Evolutionary conservation across 1,140 invertebrate genomes (phyloP), one percentile per base, ranked within the genome.

Genomic region (Temnothorax longispinosus): DNA sequence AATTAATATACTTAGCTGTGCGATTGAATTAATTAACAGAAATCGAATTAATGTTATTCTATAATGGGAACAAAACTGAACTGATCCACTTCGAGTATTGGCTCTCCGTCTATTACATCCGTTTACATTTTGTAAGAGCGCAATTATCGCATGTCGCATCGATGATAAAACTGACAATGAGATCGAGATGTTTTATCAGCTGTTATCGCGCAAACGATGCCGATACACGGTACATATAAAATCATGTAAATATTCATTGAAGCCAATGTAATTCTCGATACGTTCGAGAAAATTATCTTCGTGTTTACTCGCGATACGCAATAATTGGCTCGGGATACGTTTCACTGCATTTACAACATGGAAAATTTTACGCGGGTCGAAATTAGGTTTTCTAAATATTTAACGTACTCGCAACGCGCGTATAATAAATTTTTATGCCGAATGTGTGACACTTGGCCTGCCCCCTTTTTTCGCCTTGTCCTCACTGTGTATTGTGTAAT

Each of bases 111-210:
- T 21, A 35, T 77, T 35, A 62, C 21, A n/a, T 64, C 58, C 27
- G 41, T 21, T 15, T 77, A n/a, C 41, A 27, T 52, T 65, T 50
- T 21, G 44, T 41, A 54, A 65, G 32, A 15, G 47, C 11, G 60
- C 32, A 32, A 67, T 80, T 80, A 18, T 54, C 60, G 10, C 60
- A 6, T 35, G 13, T 27, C 32, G 35, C 27, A 65, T 78, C 58
- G 27, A 38, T 35, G 35, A 54, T 67, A 38, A 3, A 35, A 21
- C 2, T 11, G 52, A 27, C 27, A 27, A 27, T 50, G n/a, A 80
- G 47, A 80, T 65, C 76, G 21, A 18, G n/a, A 11, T 65, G 47
- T 80, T 80, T 80, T 80, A 38, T 80, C 76, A 80, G 76, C 44
- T 80, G 76, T 80, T 62, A 62, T 77, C 67, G 67, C n/a, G 47